Percentiles rank a stretch among this genome's conserved stretches.
Conservation (phyloP, 2,797 vertebrate genomes). For the Pangasius mekongensis region DNA sequence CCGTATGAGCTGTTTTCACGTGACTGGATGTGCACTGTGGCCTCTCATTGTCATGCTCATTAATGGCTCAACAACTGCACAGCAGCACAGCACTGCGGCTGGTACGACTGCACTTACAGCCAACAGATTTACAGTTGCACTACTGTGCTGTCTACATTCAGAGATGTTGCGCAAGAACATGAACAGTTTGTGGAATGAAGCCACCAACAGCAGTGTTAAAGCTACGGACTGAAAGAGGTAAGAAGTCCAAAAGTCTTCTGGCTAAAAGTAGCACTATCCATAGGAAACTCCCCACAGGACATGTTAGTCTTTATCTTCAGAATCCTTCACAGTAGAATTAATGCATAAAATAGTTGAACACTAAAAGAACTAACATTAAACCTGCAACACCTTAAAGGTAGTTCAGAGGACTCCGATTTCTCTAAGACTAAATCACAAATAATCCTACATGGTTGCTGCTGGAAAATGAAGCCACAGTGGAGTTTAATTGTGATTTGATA, state of each 20-base stretch:
- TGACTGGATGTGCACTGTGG: conserved; percentile 10
- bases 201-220: background rate
- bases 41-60: conserved; percentile 21
- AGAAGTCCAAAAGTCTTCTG: background rate
- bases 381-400: background rate
- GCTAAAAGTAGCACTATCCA: background rate
- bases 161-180: background rate
- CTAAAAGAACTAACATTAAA: background rate
- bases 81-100: conserved; percentile 9
- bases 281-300: background rate
- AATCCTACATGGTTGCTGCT: too few relatives aligned
- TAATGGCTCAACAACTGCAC: conserved; percentile 29
- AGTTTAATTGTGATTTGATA: background rate
- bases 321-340: background rate
- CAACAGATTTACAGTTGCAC: background rate
- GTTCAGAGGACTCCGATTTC: background rate
- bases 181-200: background rate
- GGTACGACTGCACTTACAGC: conserved; percentile 2
- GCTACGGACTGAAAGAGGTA: background rate
- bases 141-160: background rate
- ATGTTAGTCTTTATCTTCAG: background rate
- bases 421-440: background rate
- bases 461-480: background rate
- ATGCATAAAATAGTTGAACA: background rate
- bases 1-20: conserved; percentile 19